Percentiles rank a stretch among this genome's conserved stretches.
phyloP scores from a whole-genome alignment of 2,113 vertebrate genomes.

The Trogon surrucura region DNA sequence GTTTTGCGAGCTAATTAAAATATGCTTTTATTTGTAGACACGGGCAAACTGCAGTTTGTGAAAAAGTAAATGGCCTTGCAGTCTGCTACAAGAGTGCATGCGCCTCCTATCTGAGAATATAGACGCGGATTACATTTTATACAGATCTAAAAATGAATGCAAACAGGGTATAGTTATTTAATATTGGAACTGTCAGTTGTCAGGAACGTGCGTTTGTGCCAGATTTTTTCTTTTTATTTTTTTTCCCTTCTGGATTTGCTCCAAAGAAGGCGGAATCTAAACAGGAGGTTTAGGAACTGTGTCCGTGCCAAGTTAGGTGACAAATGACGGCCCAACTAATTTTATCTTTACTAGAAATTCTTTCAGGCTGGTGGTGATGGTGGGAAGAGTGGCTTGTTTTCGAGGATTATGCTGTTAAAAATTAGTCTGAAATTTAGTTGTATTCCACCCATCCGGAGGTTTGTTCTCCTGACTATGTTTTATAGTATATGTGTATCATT shows the following conservation, averaged over 20 bases:
- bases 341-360: slow-evolving; percentile 64
- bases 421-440: slow-evolving; percentile 17
- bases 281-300: slow-evolving; percentile 44
- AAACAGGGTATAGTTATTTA: slow-evolving; percentile 45
- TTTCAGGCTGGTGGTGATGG: neutral
- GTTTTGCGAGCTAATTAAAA: slow-evolving; percentile 63
- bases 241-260: slow-evolving; percentile 26
- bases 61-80: slow-evolving; percentile 7
- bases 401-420: slow-evolving; percentile 50
- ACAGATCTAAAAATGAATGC: slow-evolving; percentile 36
- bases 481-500: slow-evolving; percentile 1
- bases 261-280: slow-evolving; percentile 65
- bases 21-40: slow-evolving; percentile 59
- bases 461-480: neutral
- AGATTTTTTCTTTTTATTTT: neutral
- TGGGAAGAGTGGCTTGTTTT: neutral
- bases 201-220: slow-evolving; percentile 47
- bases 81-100: neutral
- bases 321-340: slow-evolving; percentile 58
- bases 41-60: slow-evolving; percentile 23
- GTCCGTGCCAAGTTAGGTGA: slow-evolving; percentile 66
- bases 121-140: neutral
- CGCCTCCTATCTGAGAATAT: neutral
- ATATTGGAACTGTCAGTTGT: slow-evolving; percentile 57
- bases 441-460: neutral